Base-by-base conservation (phyloP, 2,113 vertebrate species). In the Osmerus eperlanus region DNA sequence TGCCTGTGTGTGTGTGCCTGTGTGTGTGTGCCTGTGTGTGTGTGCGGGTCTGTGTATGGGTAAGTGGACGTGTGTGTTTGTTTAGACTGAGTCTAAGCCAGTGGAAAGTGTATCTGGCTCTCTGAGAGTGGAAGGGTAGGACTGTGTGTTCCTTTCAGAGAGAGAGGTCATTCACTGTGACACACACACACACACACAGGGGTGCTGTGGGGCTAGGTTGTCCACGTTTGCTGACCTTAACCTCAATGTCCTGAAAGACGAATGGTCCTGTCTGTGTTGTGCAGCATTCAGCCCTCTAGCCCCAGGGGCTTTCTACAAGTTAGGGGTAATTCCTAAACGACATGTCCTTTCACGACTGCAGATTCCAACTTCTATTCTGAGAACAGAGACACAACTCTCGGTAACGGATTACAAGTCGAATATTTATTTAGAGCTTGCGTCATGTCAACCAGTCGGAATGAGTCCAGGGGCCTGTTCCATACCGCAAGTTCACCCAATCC, bases 1-100 rank as follows among this genome's bases (percentile, higher is more conserved):
- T n/a, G n/a, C n/a, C n/a, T n/a, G n/a, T n/a, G n/a, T n/a, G n/a
- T n/a, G n/a, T n/a, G n/a, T n/a, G n/a, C n/a, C n/a, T n/a, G n/a
- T n/a, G n/a, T n/a, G n/a, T n/a, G n/a, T n/a, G n/a, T n/a, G n/a
- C n/a, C n/a, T 66, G 64, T 66, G 66, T 54, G 47, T 68, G 51
- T 55, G 3, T 58, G 36, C n/a, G 66, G 28, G 47, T 68, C 19
- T 55, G 3, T 58, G 51, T 64, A 3, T 21, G 23, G 60, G 54
- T 28, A 16, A 6, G 19, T 73, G 64, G 51, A 19, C 18, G 25
- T 14, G 15, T 58, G 63, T 21, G 23, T 56, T n/a, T 18, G 9
- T 84, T 81, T 79, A 74, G 63, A 64, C 74, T 84, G 79, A 77
- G 52, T 73, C 56, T 0, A 55, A 28, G 75, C 77, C 80, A 84